phyloP scores from a whole-genome alignment of 2,888 invertebrate genomes.

The Anthophora plumipes region DNA sequence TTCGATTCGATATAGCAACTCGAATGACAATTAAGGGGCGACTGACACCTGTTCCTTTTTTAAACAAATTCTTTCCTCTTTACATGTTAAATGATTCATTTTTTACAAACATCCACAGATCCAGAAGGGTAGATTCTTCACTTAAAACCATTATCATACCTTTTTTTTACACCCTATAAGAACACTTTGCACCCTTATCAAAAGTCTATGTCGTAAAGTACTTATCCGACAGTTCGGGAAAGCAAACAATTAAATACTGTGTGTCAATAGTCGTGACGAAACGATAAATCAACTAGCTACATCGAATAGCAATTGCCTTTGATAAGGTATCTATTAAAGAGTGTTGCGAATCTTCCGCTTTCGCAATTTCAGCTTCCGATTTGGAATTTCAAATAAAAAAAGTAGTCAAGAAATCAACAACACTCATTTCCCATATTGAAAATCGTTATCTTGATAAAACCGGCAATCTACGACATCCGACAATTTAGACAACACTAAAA shows the following conservation, averaged over 20 bases:
- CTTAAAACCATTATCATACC: too few species aligned
- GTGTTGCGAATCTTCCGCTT: neutral
- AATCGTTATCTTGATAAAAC: neutral
- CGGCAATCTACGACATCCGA: neutral
- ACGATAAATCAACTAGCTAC: neutral
- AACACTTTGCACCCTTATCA: neutral
- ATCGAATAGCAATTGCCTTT: neutral
- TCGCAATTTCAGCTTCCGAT: slow-evolving; percentile 1
- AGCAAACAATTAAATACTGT: neutral
- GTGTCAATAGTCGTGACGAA: neutral
- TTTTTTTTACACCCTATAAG: too few species aligned
- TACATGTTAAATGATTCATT: too few species aligned
- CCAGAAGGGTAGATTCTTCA: too few species aligned
- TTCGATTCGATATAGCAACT: too few species aligned
- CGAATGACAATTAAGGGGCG: too few species aligned
- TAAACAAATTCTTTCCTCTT: too few species aligned
- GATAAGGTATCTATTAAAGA: neutral
- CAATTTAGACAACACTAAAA: neutral
- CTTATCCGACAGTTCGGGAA: neutral
- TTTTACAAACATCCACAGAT: too few species aligned
- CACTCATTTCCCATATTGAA: neutral
- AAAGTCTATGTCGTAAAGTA: neutral
- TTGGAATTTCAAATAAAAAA: neutral
- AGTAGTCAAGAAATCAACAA: neutral
- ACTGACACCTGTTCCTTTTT: too few species aligned